phyloP scores from a whole-genome alignment of 2,797 vertebrate genomes.

The Darevskia nairensis region DNA sequence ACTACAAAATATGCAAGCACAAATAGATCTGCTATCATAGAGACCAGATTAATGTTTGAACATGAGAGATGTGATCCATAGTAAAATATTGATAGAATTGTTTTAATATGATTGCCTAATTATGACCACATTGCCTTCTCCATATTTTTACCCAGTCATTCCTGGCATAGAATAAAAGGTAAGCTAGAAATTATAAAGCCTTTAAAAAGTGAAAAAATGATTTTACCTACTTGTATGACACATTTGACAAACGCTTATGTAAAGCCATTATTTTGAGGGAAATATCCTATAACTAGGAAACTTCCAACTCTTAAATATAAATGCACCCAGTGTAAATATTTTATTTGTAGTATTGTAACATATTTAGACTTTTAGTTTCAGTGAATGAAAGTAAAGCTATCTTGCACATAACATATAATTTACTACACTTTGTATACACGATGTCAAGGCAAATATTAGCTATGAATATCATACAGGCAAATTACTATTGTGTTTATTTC shows the following conservation, averaged over 20 bases:
- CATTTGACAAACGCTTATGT: background rate
- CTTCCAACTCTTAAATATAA: background rate
- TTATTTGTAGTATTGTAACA: slow-evolving; percentile 9
- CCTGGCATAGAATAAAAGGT: background rate
- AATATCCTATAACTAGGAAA: background rate
- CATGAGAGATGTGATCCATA: background rate
- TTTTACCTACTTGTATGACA: background rate
- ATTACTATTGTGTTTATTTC: background rate
- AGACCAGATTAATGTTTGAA: background rate
- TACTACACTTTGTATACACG: background rate
- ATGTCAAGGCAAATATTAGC: slow-evolving; percentile 20
- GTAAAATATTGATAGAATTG: background rate
- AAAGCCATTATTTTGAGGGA: background rate
- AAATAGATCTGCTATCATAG: background rate
- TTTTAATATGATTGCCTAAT: slow-evolving; percentile 14
- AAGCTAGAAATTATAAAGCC: background rate
- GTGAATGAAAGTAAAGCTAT: background rate
- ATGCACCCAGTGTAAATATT: background rate
- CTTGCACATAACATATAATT: background rate
- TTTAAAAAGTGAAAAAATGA: background rate
- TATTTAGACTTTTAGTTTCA: slow-evolving; percentile 1
- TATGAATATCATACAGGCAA: background rate
- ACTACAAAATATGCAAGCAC: slow-evolving; percentile 32
- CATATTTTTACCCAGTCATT: slow-evolving; percentile 25
- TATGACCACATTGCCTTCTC: slow-evolving; percentile 5